phyloP scores from a whole-genome alignment of 1,140 invertebrate species.

The Antheraea mylitta region DNA sequence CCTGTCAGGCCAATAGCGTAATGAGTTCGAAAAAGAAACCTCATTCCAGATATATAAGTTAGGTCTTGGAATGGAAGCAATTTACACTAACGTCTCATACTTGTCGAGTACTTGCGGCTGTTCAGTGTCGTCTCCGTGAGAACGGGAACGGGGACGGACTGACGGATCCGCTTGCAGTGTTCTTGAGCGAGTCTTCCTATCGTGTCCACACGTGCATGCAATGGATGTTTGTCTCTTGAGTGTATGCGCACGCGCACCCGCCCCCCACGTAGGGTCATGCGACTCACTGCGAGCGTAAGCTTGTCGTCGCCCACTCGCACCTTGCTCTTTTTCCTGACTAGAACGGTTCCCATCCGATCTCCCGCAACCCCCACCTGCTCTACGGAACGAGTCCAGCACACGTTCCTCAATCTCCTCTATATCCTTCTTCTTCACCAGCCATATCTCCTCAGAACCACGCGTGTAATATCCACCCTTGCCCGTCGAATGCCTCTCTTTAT shows the following conservation, averaged over 20 bases:
- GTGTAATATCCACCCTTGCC: conserved; percentile 71
- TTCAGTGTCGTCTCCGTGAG: conserved; percentile 61
- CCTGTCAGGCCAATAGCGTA: too few species aligned
- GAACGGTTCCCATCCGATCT: conserved; percentile 41
- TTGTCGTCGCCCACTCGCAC: conserved; percentile 57
- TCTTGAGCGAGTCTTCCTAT: conserved; percentile 62
- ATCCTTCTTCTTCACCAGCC: conserved; percentile 74
- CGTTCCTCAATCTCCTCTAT: conserved; percentile 71
- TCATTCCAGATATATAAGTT: too few species aligned
- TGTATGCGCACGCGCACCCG: conserved; percentile 54
- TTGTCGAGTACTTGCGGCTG: conserved; percentile 71
- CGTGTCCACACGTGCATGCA: conserved; percentile 70
- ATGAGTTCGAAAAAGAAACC: too few species aligned
- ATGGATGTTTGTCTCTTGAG: conserved; percentile 66
- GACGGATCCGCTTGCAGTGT: conserved; percentile 28
- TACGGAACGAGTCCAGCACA: conserved; percentile 65
- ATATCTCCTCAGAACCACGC: conserved; percentile 67
- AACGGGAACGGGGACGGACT: conserved; percentile 53
- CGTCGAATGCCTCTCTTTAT: conserved; percentile 63
- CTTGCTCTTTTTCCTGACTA: conserved; percentile 33
- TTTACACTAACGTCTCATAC: conserved; percentile 76
- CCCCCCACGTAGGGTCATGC: conserved; percentile 62
- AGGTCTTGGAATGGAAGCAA: too few species aligned
- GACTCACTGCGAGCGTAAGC: conserved; percentile 66
- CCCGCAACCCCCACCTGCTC: conserved; percentile 61